Evolutionary conservation across 2,888 invertebrate species (phyloP).

Genomic region (Hedya salicella): DNA sequence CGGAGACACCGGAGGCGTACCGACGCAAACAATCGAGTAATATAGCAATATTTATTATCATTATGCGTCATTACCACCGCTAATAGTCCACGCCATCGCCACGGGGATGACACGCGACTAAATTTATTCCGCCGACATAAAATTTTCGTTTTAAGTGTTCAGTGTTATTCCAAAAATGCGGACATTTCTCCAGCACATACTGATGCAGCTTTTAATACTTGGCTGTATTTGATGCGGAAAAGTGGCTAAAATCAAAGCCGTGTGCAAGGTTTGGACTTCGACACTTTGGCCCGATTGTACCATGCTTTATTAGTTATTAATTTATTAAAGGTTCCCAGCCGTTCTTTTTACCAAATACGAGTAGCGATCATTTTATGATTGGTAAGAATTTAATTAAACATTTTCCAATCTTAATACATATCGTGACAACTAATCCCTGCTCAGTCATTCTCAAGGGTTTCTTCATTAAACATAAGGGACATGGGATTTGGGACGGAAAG

Average conservation of each 20-base stretch:
- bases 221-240: too few species aligned
- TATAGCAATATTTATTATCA: constrained; percentile 75
- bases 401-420: not conserved
- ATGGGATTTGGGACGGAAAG: constrained; percentile 65
- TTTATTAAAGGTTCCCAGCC: too few species aligned
- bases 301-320: too few species aligned
- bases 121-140: constrained; percentile 67
- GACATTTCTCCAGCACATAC: not conserved
- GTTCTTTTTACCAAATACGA: too few species aligned
- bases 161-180: constrained; percentile 61
- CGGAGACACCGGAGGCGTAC: constrained; percentile 49
- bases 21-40: constrained; percentile 61
- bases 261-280: too few species aligned
- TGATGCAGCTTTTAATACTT: not conserved
- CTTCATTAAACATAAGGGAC: constrained; percentile 66
- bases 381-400: constrained; percentile 4
- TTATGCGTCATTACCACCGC: constrained; percentile 76
- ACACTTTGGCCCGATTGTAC: too few species aligned
- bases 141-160: constrained; percentile 57
- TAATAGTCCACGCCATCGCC: constrained; percentile 65
- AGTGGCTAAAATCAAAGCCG: too few species aligned
- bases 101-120: constrained; percentile 63
- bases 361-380: not conserved
- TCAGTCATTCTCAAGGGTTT: constrained; percentile 62
- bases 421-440: constrained; percentile 60